Percentiles rank a stretch among this genome's conserved stretches.
These are phyloP conservation scores for Drosophila sucinea DNA, from an alignment of 1,140 invertebrate genomes.

Conservation along the genomic window DNA sequence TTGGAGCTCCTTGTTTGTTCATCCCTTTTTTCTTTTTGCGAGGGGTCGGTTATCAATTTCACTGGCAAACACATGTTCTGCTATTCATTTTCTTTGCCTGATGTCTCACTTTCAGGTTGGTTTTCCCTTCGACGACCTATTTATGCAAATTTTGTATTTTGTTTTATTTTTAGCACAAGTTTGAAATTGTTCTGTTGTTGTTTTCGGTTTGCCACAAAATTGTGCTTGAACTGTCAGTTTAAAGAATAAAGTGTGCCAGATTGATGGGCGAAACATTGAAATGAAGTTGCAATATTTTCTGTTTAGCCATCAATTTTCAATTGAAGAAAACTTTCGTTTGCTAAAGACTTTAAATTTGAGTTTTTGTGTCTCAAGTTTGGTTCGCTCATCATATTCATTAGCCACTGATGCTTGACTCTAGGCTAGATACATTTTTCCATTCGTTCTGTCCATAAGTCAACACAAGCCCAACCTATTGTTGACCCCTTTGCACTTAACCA, in stretches of 20 bases:
- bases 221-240: background rate
- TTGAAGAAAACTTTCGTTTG: background rate
- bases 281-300: background rate
- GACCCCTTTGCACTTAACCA: slow-evolving; percentile 23
- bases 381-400: background rate
- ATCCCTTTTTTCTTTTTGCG: slow-evolving; percentile 1
- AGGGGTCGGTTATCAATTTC: slow-evolving; percentile 44
- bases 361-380: too few species aligned
- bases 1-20: background rate
- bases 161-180: slow-evolving; percentile 18
- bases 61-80: slow-evolving; percentile 53
- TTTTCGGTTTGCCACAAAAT: slow-evolving; percentile 1
- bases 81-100: slow-evolving; percentile 33
- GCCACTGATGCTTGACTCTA: background rate
- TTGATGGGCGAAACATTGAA: background rate
- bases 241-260: background rate
- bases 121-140: slow-evolving; percentile 36
- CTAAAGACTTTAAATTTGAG: slow-evolving; percentile 5
- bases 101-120: slow-evolving; percentile 21
- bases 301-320: background rate
- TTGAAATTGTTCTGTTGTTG: slow-evolving; percentile 38
- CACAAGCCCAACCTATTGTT: background rate
- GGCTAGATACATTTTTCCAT: background rate
- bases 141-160: slow-evolving; percentile 57
- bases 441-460: slow-evolving; percentile 22